Evolutionary conservation across 2,113 vertebrate genomes (phyloP).

Genomic region (Rhineura floridana): DNA sequence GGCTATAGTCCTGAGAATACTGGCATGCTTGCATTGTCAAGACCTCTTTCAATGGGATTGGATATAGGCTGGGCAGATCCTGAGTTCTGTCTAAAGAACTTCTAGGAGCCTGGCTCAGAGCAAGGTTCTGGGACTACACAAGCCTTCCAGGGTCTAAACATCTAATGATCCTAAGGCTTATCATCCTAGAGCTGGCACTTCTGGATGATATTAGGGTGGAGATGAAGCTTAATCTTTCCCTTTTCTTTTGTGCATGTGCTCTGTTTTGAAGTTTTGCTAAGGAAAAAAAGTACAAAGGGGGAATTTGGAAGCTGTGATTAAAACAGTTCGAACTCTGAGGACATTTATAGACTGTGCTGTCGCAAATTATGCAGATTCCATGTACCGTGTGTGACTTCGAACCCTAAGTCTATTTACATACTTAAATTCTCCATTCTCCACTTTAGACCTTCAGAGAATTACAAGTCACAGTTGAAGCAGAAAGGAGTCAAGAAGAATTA

Average conservation of each 20-base stretch:
- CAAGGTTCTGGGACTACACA: not conserved
- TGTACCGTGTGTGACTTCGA: slow-evolving; percentile 43
- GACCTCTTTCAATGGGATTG: too few relatives aligned
- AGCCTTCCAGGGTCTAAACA: not conserved
- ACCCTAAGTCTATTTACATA: slow-evolving; percentile 21
- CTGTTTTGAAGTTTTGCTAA: slow-evolving; percentile 33
- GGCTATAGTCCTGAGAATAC: too few relatives aligned
- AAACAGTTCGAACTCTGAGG: slow-evolving; percentile 32
- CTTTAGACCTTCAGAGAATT: slow-evolving; percentile 37
- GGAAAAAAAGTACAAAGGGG: slow-evolving; percentile 31
- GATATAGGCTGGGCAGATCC: too few relatives aligned
- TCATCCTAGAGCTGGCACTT: not conserved
- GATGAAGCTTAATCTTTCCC: slow-evolving; percentile 2
- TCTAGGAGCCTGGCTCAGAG: too few relatives aligned
- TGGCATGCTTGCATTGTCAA: too few relatives aligned
- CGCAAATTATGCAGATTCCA: slow-evolving; percentile 55
- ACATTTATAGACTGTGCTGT: slow-evolving; percentile 24
- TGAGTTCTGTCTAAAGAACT: too few relatives aligned
- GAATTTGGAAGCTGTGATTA: slow-evolving; percentile 32
- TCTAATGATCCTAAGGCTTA: too few relatives aligned
- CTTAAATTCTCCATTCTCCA: slow-evolving; percentile 43
- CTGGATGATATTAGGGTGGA: not conserved
- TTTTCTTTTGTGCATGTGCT: slow-evolving; percentile 39
- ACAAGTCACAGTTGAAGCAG: slow-evolving; percentile 14
- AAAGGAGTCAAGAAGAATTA: slow-evolving; percentile 17